Conservation (phyloP, 2,888 invertebrate species). For the Nomada ferruginata region DNA sequence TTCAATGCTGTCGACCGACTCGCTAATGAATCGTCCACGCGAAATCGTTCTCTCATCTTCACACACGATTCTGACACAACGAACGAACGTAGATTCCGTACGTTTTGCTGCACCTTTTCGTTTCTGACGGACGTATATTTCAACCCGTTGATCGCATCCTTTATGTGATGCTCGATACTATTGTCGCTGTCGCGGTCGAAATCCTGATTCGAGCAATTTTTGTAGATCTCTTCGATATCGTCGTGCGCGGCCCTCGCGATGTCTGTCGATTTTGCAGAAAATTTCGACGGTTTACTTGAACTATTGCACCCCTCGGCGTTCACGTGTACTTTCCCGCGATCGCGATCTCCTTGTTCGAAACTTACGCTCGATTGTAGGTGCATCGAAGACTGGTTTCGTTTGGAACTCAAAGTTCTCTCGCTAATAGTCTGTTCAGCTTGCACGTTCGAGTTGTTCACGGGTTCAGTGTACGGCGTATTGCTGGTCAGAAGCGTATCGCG, state of each 20-base stretch:
- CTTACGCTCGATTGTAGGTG: too few species aligned
- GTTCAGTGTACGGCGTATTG: background rate
- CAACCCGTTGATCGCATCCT: background rate
- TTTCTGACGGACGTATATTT: background rate
- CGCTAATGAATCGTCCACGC: background rate
- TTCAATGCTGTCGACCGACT: constrained; percentile 15
- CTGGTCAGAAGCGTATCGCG: background rate
- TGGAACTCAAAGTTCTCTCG: background rate
- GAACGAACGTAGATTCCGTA: constrained; percentile 13
- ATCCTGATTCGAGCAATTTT: constrained; percentile 55
- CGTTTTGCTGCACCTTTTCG: background rate
- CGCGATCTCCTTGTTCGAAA: background rate
- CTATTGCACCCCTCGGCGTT: background rate
- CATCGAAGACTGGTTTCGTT: background rate
- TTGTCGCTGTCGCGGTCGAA: constrained; percentile 69
- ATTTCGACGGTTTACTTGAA: background rate
- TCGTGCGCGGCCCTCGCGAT: background rate
- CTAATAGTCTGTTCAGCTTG: background rate
- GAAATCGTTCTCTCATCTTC: constrained; percentile 7
- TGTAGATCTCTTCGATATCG: constrained; percentile 46
- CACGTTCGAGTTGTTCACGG: background rate
- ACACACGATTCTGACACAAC: constrained; percentile 27
- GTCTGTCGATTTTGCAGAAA: background rate
- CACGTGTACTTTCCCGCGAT: background rate
- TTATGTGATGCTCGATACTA: constrained; percentile 12